phyloP scores from a whole-genome alignment of 2,797 vertebrate species.

The Florisuga fusca region DNA sequence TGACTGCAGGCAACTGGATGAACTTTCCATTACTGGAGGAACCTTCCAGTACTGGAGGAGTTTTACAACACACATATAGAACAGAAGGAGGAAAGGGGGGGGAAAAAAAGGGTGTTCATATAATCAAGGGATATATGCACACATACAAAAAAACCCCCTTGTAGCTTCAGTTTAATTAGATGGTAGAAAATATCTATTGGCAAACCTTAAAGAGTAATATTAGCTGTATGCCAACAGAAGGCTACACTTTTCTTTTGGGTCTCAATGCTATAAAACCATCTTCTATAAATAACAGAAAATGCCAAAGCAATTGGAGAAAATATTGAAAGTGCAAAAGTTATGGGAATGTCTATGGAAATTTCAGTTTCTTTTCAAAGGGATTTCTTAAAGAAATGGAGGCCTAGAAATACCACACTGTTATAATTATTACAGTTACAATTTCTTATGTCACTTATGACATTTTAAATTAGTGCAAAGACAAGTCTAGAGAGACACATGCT shows the following conservation, averaged over 20 bases:
- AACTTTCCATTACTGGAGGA: conserved; percentile 54
- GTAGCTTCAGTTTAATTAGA: conserved; percentile 60
- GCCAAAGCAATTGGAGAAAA: conserved; percentile 30
- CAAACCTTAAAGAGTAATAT: conserved; percentile 17
- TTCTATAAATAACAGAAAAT: conserved; percentile 47
- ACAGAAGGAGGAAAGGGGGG: background rate
- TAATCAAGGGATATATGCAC: conserved; percentile 24
- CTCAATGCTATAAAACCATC: conserved; percentile 19
- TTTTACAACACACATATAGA: conserved; percentile 54
- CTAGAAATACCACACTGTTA: background rate
- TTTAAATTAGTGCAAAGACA: background rate
- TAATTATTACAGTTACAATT: background rate
- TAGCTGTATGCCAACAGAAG: conserved; percentile 7
- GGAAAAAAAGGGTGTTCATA: background rate
- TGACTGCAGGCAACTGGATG: conserved; percentile 21
- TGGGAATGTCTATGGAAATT: conserved; percentile 19
- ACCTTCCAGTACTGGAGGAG: background rate
- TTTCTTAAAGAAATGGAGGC: conserved; percentile 7
- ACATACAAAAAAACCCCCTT: background rate
- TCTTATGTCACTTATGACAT: background rate
- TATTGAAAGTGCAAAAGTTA: conserved; percentile 3
- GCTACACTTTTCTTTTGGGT: background rate
- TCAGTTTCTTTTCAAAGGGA: background rate
- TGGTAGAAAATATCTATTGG: conserved; percentile 52
- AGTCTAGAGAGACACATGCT: background rate